Percentiles rank a stretch among this genome's conserved stretches.
Conservation (phyloP, 2,797 vertebrate genomes). For the Acanthurus lineatus region DNA sequence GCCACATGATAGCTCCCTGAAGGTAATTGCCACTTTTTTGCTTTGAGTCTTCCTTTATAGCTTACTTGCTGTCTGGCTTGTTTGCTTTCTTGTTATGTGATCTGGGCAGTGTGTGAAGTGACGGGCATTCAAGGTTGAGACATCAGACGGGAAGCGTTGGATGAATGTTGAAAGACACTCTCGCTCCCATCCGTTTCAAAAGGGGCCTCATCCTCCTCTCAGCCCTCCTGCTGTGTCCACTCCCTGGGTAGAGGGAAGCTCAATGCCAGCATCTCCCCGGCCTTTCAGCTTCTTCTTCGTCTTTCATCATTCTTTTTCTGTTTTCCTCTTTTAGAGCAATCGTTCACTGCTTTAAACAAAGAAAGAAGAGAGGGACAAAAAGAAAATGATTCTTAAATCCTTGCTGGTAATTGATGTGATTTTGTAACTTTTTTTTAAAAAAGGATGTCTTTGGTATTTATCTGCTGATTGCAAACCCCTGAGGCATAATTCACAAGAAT, state of each 20-base stretch:
- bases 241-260: conserved; percentile 41
- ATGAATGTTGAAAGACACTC: conserved; percentile 45
- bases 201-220: conserved; percentile 46
- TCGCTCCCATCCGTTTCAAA: conserved; percentile 32
- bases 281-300: conserved; percentile 8
- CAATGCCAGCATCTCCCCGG: conserved; percentile 26
- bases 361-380: conserved; percentile 29
- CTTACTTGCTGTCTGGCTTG: conserved; percentile 10
- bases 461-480: conserved; percentile 24
- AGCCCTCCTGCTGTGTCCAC: conserved; percentile 48
- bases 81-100: conserved; percentile 37
- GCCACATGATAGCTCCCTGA: neutral
- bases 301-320: conserved; percentile 47
- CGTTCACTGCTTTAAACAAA: conserved; percentile 23
- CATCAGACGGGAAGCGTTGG: conserved; percentile 39
- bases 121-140: conserved; percentile 35
- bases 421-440: conserved; percentile 12
- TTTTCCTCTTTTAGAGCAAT: conserved; percentile 2
- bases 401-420: conserved; percentile 7
- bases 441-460: neutral
- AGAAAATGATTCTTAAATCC: conserved; percentile 20
- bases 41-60: conserved; percentile 1
- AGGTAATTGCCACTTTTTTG: conserved; percentile 20
- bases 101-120: conserved; percentile 46
- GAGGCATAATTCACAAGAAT: conserved; percentile 11